Evolutionary conservation across 2,113 vertebrate species (phyloP).

Genomic region (Machaerirhynchus nigripectus): DNA sequence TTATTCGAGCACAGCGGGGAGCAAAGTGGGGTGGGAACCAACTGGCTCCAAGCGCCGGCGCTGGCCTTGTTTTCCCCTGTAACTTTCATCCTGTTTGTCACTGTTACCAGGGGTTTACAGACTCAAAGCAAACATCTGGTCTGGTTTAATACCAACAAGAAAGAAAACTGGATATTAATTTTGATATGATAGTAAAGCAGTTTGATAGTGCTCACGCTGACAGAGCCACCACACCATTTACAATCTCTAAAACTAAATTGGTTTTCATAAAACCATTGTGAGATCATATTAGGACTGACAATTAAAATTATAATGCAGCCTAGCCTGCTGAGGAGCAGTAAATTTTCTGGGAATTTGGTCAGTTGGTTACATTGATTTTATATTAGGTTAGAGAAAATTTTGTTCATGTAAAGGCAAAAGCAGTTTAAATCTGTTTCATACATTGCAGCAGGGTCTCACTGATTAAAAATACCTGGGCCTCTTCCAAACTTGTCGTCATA

Average conservation of each 20-base stretch:
- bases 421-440: slow-evolving; percentile 64
- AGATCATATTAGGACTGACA: slow-evolving; percentile 27
- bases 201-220: not conserved
- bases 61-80: not conserved
- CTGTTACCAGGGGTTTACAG: slow-evolving; percentile 21
- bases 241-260: slow-evolving; percentile 31
- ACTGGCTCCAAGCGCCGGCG: not conserved
- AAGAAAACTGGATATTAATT: slow-evolving; percentile 40
- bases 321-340: slow-evolving; percentile 7
- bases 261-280: not conserved
- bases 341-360: slow-evolving; percentile 43
- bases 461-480: slow-evolving; percentile 74
- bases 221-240: not conserved
- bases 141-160: slow-evolving; percentile 10
- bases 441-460: slow-evolving; percentile 30
- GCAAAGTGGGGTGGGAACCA: not conserved
- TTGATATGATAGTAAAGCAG: slow-evolving; percentile 30
- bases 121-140: slow-evolving; percentile 44
- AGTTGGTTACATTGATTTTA: slow-evolving; percentile 45
- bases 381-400: slow-evolving; percentile 46
- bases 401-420: slow-evolving; percentile 42
- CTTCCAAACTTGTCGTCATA: slow-evolving; percentile 68
- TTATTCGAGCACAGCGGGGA: not conserved
- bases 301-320: slow-evolving; percentile 22
- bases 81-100: slow-evolving; percentile 39